Evolutionary conservation across 2,888 invertebrate genomes (phyloP), one percentile per base, ranked within the genome.

Genomic region (Meiosimyza platycephala): DNA sequence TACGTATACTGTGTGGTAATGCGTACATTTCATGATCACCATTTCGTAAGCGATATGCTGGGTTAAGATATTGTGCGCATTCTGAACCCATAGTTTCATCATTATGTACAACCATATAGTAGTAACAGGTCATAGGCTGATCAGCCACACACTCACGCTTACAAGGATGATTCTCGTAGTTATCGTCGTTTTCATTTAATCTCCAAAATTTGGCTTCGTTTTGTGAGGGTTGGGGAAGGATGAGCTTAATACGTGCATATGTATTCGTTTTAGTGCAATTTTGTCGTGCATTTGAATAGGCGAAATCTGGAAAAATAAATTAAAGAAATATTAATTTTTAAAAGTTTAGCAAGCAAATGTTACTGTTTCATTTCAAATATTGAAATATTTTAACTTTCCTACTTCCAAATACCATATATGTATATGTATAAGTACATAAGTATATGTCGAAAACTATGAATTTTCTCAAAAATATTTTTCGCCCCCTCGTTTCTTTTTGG

Each of bases 111-210:
- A 84, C 80, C 79, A 85, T 79, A 51, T 85, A 83, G 71, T 85
- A 85, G 71, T 85, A 85, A 71, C 85, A 85, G 13, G 82, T 84
- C 84, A 84, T 82, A 1, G 80, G 74, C 65, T 82, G 80, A 55
- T 82, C 76, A 4, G 75, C 75, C 5, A 77, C 72, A 65, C 85
- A 85, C 16, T 81, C 79, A 2, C 85, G 82, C 22, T 79, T 80
- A 71, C 85, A 85, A 3, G 85, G 85, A 78, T 85, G 85, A n/a
- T 77, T 72, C 70, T 74, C 73, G 55, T 73, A 72, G 59, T 76
- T 76, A 48, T 79, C 76, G 28, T 80, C 79, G 72, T 76, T 80
- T 16, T 78, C 80, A 0, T 80, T 77, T 66, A 77, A 75, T 0
- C 83, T 81, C 83, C 82, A 84, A 66, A 79, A 76, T 15, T 77